Evolutionary conservation across 2,888 invertebrate species (phyloP).

Genomic region (Hypsopygia costalis): DNA sequence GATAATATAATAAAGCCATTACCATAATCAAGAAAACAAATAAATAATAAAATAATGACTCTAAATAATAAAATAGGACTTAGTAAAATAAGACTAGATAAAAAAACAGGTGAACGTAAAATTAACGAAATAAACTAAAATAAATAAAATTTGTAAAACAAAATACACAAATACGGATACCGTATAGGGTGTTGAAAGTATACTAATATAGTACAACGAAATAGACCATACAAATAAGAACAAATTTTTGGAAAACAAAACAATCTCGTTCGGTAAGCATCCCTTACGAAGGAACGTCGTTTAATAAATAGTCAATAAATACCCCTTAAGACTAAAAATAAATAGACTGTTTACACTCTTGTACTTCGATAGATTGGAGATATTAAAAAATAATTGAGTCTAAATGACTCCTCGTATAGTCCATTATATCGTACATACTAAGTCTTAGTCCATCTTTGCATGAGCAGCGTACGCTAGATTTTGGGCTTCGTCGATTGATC

Average conservation of each 20-base stretch:
- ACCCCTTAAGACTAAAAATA: slow-evolving; percentile 53
- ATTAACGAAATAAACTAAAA: slow-evolving; percentile 31
- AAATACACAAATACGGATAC: slow-evolving; percentile 76
- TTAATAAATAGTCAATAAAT: slow-evolving; percentile 68
- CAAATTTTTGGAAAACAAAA: slow-evolving; percentile 61
- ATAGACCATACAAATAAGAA: slow-evolving; percentile 70
- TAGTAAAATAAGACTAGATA: slow-evolving; percentile 60
- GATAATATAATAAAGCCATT: slow-evolving; percentile 21
- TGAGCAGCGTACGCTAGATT: slow-evolving; percentile 82
- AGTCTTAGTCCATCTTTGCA: slow-evolving; percentile 53
- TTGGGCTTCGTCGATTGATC: slow-evolving; percentile 73
- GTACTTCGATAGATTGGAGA: background rate
- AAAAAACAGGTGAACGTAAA: slow-evolving; percentile 32
- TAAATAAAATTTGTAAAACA: slow-evolving; percentile 42
- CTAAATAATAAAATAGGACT: slow-evolving; percentile 34
- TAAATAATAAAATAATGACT: slow-evolving; percentile 22
- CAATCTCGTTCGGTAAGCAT: slow-evolving; percentile 32
- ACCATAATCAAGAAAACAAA: too few species aligned
- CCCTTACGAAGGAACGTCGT: slow-evolving; percentile 60
- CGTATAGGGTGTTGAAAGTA: slow-evolving; percentile 61
- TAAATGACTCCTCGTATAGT: background rate
- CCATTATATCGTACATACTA: too few species aligned
- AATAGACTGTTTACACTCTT: slow-evolving; percentile 50
- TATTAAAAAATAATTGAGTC: background rate
- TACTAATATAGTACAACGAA: slow-evolving; percentile 70